Percentiles rank a stretch among this genome's conserved stretches.
Conservation (phyloP, 2,113 vertebrate species). For the Petrocephalus microphthalmus region DNA sequence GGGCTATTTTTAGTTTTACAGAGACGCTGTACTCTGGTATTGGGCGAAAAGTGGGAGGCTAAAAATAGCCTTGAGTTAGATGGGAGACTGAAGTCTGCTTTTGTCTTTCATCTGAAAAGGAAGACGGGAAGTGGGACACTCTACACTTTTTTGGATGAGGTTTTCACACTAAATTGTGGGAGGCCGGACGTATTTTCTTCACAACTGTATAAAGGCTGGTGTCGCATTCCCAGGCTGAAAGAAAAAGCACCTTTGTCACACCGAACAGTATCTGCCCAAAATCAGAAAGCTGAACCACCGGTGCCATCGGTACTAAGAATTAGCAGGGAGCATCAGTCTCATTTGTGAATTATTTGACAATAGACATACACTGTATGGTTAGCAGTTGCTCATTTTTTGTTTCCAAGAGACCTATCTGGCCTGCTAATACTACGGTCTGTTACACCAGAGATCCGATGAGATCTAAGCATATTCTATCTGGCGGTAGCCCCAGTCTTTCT, state of each 20-base stretch:
- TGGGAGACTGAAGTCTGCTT: constrained; percentile 8
- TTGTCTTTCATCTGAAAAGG: constrained; percentile 5
- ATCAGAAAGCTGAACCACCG: neutral
- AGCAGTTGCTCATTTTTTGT: neutral
- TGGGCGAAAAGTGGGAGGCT: neutral
- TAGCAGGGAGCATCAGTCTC: neutral
- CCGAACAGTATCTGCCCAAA: neutral
- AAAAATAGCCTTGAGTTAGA: neutral
- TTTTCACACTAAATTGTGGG: neutral
- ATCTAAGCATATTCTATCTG: neutral
- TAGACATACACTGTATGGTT: neutral
- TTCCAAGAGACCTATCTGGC: neutral
- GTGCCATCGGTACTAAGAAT: neutral
- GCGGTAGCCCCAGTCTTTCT: neutral
- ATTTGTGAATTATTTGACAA: neutral
- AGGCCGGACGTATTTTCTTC: neutral
- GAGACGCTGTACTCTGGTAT: neutral
- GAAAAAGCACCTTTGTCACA: neutral
- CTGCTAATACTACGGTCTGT: neutral
- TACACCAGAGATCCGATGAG: neutral
- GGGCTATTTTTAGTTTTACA: neutral
- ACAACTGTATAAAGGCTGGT: neutral
- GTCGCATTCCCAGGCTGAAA: neutral
- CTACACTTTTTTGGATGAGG: too few species aligned
- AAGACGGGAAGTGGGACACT: neutral